These are phyloP conservation scores for Capreolus pygargus DNA, from an alignment of 2,113 vertebrate genomes.

Conservation along the genomic window DNA sequence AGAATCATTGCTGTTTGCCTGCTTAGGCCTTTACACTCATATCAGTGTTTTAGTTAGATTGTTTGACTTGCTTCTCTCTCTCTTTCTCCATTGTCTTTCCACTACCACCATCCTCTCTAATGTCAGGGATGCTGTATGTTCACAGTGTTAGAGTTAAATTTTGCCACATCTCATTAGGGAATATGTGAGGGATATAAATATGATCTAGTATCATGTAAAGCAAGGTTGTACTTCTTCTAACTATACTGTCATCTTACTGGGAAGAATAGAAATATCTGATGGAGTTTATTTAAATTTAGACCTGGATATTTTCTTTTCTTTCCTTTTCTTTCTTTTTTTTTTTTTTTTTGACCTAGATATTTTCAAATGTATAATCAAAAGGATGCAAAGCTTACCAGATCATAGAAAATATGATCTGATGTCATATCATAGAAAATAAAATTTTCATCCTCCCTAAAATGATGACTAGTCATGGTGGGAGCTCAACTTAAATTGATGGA, in stretches of 20 bases:
- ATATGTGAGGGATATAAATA: slow-evolving; percentile 42
- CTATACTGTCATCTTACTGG: neutral
- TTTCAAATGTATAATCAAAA: neutral
- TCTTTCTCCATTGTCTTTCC: neutral
- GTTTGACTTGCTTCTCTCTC: neutral
- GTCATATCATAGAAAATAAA: neutral
- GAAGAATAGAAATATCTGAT: neutral
- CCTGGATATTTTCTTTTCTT: neutral
- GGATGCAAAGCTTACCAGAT: neutral
- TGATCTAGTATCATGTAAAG: slow-evolving; percentile 52
- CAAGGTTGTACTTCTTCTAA: slow-evolving; percentile 43
- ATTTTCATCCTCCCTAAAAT: neutral
- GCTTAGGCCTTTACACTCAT: slow-evolving; percentile 50
- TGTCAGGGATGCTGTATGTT: neutral
- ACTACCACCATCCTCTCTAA: accelerated
- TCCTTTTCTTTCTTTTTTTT: too few species aligned
- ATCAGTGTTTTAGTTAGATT: neutral
- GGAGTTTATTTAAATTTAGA: neutral
- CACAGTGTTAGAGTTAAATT: neutral
- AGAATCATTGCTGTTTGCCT: slow-evolving; percentile 33
- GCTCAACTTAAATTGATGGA: neutral
- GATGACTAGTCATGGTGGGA: neutral
- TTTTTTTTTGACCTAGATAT: too few species aligned
- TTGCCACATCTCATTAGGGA: slow-evolving; percentile 23
- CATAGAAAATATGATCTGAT: neutral